These are phyloP conservation scores for Euphysa ruthae DNA, from an alignment of 30 jellyfish, hydroid and myxozoan species.

Conservation along the genomic window DNA sequence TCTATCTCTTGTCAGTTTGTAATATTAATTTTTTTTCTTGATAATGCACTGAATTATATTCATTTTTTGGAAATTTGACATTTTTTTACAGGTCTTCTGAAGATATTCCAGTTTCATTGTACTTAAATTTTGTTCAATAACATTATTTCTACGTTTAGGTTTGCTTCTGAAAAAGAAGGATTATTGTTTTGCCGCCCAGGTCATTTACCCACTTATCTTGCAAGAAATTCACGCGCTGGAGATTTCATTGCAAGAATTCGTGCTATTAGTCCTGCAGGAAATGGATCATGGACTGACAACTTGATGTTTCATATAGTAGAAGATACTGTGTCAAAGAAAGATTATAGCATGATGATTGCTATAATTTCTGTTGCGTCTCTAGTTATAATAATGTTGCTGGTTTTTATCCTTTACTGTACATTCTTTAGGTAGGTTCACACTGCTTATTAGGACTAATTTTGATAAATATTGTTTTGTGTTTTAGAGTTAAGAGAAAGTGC, in stretches of 20 bases:
- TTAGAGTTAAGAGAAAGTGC: too few species aligned
- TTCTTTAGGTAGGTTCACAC: too few species aligned
- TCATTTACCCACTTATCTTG: constrained; percentile 38
- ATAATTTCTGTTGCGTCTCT: constrained; percentile 62
- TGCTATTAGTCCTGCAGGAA: constrained; percentile 85
- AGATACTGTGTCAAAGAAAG: background rate
- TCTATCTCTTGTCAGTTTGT: too few species aligned
- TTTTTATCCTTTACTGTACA: constrained; percentile 47
- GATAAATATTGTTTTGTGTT: too few species aligned
- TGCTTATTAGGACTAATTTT: too few species aligned
- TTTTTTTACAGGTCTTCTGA: background rate
- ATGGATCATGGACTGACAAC: constrained; percentile 62
- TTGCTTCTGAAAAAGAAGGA: constrained; percentile 28
- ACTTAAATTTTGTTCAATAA: background rate
- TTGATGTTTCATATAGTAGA: constrained; percentile 33
- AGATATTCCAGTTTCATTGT: too few species aligned
- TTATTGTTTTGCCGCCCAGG: constrained; percentile 54
- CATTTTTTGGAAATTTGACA: background rate
- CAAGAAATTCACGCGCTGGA: constrained; percentile 38
- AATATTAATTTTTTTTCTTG: too few species aligned
- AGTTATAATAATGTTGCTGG: constrained; percentile 45
- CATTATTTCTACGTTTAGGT: background rate
- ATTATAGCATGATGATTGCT: constrained; percentile 15
- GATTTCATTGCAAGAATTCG: constrained; percentile 48
- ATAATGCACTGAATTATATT: background rate